Percentiles rank a stretch among this genome's conserved stretches.
phyloP scores from a whole-genome alignment of 2,888 invertebrate genomes.

The Euplagia quadripunctaria region DNA sequence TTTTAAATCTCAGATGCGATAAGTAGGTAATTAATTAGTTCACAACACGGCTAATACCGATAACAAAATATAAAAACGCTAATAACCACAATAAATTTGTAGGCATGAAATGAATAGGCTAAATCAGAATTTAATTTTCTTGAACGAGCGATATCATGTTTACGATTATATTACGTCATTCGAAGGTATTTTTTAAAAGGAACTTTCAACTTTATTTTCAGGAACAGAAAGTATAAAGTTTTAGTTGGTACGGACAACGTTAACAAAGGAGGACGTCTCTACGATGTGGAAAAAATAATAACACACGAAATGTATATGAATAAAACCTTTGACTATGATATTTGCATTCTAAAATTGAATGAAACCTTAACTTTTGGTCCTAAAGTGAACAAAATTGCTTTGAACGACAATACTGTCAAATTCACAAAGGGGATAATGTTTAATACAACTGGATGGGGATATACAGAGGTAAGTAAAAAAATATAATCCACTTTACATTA shows the following conservation, averaged over 20 bases:
- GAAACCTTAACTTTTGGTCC: constrained; percentile 46
- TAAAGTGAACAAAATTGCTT: constrained; percentile 39
- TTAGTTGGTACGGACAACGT: constrained; percentile 54
- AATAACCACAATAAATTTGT: neutral
- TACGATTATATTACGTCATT: constrained; percentile 30
- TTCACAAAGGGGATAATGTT: constrained; percentile 34
- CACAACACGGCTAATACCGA: neutral
- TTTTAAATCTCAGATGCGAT: neutral
- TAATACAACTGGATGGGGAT: constrained; percentile 57
- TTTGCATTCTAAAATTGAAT: constrained; percentile 46
- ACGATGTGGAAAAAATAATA: constrained; percentile 55
- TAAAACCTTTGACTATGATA: constrained; percentile 48
- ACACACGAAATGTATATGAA: constrained; percentile 48
- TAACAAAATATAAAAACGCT: neutral
- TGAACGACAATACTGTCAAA: constrained; percentile 29
- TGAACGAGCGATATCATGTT: constrained; percentile 19
- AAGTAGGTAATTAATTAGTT: neutral
- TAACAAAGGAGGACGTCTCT: constrained; percentile 46
- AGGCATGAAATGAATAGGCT: constrained; percentile 6
- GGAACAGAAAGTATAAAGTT: constrained; percentile 50
- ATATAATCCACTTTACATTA: neutral
- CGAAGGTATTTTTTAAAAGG: constrained; percentile 7
- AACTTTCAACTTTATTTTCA: constrained; percentile 40
- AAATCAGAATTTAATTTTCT: constrained; percentile 38
- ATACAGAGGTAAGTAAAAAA: constrained; percentile 41